A percentile compares a stretch with the other conserved stretches of the same genome.
phyloP scores from a whole-genome alignment of 2,888 invertebrate genomes.

The Entomobrya multifasciata region DNA sequence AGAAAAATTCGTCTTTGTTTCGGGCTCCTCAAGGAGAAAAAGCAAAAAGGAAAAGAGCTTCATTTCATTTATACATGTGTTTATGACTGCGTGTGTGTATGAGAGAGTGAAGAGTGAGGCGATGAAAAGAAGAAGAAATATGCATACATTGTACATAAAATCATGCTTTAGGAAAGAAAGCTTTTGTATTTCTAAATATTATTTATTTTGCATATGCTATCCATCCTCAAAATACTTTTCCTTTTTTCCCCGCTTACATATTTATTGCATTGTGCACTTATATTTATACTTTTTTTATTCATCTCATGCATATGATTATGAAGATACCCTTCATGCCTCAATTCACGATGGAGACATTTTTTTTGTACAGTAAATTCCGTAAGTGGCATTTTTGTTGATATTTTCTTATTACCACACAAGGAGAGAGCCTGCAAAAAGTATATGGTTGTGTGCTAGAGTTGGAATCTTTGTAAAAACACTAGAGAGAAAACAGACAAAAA shows the following conservation, averaged over 20 bases:
- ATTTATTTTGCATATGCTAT: background rate
- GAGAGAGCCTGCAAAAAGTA: too few species aligned
- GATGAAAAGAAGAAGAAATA: too few species aligned
- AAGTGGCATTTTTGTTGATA: conserved; percentile 43
- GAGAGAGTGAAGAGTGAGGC: too few species aligned
- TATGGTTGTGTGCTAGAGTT: too few species aligned
- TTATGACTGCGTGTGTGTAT: background rate
- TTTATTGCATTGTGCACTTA: background rate
- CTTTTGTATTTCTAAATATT: too few species aligned
- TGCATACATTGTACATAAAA: background rate
- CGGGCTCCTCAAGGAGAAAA: background rate
- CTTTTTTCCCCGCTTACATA: background rate
- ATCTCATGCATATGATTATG: conserved; percentile 41
- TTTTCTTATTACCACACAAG: conserved; percentile 30
- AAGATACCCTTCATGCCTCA: conserved; percentile 28
- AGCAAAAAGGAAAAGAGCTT: background rate
- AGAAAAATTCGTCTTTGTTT: conserved; percentile 32
- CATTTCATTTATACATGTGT: too few species aligned
- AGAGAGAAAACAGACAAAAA: conserved; percentile 21
- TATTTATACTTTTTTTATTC: background rate
- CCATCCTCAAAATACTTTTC: background rate
- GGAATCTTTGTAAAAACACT: background rate
- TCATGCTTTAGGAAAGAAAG: background rate
- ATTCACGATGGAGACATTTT: conserved; percentile 31
- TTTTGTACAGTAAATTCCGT: conserved; percentile 42